Evolutionary conservation across 2,797 vertebrate species (phyloP), one percentile per base, ranked within the genome.

Genomic region (Macropodus opercularis): DNA sequence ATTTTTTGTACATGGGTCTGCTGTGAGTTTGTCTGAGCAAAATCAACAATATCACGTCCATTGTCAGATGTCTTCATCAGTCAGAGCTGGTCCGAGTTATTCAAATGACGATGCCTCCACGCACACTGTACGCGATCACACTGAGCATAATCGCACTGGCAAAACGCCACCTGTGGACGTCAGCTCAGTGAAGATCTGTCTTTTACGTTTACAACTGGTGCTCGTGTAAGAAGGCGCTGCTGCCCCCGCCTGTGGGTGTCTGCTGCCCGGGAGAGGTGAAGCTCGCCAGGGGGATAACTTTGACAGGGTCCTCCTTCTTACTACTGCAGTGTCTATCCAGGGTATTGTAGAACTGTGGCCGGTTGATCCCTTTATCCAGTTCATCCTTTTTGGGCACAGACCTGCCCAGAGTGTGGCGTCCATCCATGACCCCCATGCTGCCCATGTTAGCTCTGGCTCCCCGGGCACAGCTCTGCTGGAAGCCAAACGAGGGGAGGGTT

Each of bases 211-310:
- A 98, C 86, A 98, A 89, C 88, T 95, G 95, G 91, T 97, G 94
- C 92, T 98, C 97, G 4, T 95, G 93, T 63, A 96, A 67, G 81
- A 95, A 94, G 3, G 92, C 69, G 19, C 89, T 27, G 63, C 85
- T 89, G 29, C 79, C 76, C 27, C 84, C 90, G 2, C 91, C 79
- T 13, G 83, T 80, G 0, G 92, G 77, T 0, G 85, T 85, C 84
- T 92, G 90, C 73, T 94, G 93, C 69, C 89, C 73, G 0, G 92
- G 85, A 0, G 92, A 85, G 14, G 93, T 90, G 70, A 98, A 98
- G 79, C 93, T 97, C 40, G 95, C 94, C 90, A 98, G 90, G 11
- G 95, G 94, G 75, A 98, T 98, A 70, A 96, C 93, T 92, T 97
- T 98, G 82, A 95, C 88, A 0, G 95, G 88, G 46, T 98, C 94